phyloP scores from a whole-genome alignment of 1,140 invertebrate genomes.

The Latrodectus geometricus region DNA sequence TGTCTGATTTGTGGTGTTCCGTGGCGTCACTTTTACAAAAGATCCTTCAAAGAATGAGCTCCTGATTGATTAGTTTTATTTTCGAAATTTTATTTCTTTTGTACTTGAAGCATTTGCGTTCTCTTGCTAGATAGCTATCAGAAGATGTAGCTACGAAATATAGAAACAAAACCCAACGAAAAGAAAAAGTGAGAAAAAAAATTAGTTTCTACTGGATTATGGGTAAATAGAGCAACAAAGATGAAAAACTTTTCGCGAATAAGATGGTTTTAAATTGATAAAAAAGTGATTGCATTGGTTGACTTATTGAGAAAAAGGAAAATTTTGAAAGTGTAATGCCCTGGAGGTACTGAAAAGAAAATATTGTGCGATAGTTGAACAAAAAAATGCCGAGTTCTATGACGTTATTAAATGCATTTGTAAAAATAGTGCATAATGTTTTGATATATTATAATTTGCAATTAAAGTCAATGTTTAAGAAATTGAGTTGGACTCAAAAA shows the following conservation, averaged over 20 bases:
- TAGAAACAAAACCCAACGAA: background rate
- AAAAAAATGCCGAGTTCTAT: too few species aligned
- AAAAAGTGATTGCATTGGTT: background rate
- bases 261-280: background rate
- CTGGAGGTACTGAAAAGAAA: too few species aligned
- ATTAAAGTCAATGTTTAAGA: too few species aligned
- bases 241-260: background rate
- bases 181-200: background rate
- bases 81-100: background rate
- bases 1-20: background rate
- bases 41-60: background rate
- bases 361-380: too few species aligned
- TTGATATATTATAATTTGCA: too few species aligned
- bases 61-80: conserved; percentile 2
- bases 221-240: background rate
- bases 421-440: too few species aligned
- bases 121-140: background rate
- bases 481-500: too few species aligned
- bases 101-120: background rate
- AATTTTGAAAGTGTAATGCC: too few species aligned
- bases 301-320: too few species aligned
- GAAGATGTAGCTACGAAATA: background rate
- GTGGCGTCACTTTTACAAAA: background rate
- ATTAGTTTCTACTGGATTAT: background rate
- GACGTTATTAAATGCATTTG: too few species aligned